These are phyloP conservation scores for Diglossa cyanea DNA, from an alignment of 2,797 vertebrate species.

Conservation along the genomic window DNA sequence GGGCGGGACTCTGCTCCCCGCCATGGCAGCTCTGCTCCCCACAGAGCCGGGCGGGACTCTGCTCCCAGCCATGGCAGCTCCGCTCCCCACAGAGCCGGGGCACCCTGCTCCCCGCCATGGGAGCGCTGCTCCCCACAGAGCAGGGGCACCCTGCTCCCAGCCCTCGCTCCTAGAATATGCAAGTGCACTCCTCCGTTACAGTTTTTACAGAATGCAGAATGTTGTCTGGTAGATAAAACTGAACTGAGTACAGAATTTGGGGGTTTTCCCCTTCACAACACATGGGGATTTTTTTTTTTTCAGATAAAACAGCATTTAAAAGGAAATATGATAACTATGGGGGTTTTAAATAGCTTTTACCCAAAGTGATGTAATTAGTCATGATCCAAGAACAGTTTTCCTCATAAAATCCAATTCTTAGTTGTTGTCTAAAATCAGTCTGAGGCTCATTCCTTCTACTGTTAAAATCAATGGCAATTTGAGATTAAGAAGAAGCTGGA, in stretches of 20 bases:
- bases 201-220: not conserved
- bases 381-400: not conserved
- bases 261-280: not conserved
- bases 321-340: not conserved
- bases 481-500: not conserved
- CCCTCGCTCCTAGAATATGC: fast-evolving
- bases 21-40: too few relatives aligned
- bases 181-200: not conserved
- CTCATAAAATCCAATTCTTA: not conserved
- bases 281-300: not conserved
- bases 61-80: too few relatives aligned
- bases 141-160: not conserved
- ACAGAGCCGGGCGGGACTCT: too few relatives aligned
- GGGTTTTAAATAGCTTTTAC: not conserved
- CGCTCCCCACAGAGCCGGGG: too few relatives aligned
- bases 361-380: not conserved
- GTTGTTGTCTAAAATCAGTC: not conserved
- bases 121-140: too few relatives aligned
- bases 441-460: not conserved
- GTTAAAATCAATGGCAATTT: constrained; percentile 4
- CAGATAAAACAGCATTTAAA: not conserved
- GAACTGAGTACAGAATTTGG: not conserved
- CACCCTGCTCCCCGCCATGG: too few relatives aligned
- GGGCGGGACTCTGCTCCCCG: too few relatives aligned
- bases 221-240: not conserved